Evolutionary conservation across 2,797 vertebrate genomes (phyloP).

Genomic region (Avahi laniger): DNA sequence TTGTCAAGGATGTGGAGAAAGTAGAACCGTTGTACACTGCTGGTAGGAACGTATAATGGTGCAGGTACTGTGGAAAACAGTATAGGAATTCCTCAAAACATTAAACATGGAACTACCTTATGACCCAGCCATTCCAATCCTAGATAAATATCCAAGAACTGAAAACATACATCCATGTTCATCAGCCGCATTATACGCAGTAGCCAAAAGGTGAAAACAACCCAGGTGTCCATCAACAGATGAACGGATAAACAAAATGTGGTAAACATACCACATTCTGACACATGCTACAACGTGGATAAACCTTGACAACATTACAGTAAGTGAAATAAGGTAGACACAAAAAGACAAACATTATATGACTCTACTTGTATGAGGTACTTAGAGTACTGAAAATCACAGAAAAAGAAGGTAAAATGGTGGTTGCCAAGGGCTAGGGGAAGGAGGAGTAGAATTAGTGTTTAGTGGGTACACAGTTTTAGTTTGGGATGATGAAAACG

Average conservation of each 20-base stretch:
- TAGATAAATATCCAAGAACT: neutral
- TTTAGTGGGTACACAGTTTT: neutral
- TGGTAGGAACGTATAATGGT: neutral
- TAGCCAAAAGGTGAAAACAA: neutral
- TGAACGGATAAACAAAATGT: neutral
- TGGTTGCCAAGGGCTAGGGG: neutral
- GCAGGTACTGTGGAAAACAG: neutral
- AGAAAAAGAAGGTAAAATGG: neutral
- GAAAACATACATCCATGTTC: neutral
- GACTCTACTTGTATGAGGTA: neutral
- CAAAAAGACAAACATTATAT: neutral
- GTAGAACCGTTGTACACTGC: neutral
- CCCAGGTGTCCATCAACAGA: neutral
- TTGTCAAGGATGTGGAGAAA: neutral
- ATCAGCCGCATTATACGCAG: neutral
- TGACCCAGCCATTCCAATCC: neutral
- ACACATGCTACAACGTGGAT: neutral
- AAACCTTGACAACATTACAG: neutral
- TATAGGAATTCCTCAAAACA: neutral
- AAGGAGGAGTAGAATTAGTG: neutral
- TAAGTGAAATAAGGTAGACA: neutral
- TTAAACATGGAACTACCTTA: neutral
- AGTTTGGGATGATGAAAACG: neutral
- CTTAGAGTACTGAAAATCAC: neutral
- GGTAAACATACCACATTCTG: slow-evolving; percentile 5